Base-by-base conservation (phyloP, 2,888 invertebrate genomes). In the Amiota minor region DNA sequence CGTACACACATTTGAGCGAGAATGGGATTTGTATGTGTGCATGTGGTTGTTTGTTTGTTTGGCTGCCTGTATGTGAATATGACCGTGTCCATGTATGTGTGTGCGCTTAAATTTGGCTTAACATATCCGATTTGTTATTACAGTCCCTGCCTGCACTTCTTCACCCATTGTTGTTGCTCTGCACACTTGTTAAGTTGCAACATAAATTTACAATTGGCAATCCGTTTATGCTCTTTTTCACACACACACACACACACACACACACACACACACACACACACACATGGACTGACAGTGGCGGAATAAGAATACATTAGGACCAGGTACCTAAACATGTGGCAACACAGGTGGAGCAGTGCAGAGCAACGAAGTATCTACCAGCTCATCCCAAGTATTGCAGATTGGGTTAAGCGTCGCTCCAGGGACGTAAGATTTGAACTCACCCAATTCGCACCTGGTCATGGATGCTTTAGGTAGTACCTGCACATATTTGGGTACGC, bases 131-230 rank as follows among this genome's bases (percentile, higher is more conserved):
- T 50, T 65, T 65, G 65, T 65, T 67, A 23, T 53, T 53, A 16
- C 16, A 53, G 53, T 53, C 12, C 23, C 20, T 59, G 56, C 16
- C 18, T n/a, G n/a, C 1, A 16, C 53, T 9, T 9, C 16, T n/a
- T 3, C 16, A 2, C 9, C 35, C n/a, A 47, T 50, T 67, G 67
- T 20, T 67, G 12, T 67, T 67, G 50, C 53, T 65, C 12, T 47
- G 4, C 16, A 16, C 65, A 65, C 65, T 65, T 68, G 67, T 68
- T 68, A 53, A 68, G 67, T 68, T 68, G 67, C 67, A 50, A 68
- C 53, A 68, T 68, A 68, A 68, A 68, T 68, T 68, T 68, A 68
- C 67, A 68, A 68, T 50, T 68, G 50, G 67, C 67, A 68, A 68
- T 68, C 67, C 50, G 50, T 68, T 68, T 68, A 68, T 68, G 67